Evolutionary conservation across 2,888 invertebrate species (phyloP).

Genomic region (Stegana nigrithorax): DNA sequence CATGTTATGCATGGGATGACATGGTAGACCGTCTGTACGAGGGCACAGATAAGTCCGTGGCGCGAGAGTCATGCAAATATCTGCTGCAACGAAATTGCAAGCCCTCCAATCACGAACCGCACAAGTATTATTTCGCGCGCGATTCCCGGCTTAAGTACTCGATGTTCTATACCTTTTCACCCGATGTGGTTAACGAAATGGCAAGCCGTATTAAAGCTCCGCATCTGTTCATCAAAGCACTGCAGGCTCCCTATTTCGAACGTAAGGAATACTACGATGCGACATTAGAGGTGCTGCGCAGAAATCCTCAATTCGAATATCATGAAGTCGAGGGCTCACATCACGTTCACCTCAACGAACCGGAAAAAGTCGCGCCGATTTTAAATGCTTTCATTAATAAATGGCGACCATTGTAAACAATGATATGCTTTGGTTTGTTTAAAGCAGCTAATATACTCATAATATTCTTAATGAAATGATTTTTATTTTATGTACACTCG

Average conservation of each 20-base stretch:
- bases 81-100: slow-evolving; percentile 72
- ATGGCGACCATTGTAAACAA: slow-evolving; percentile 62
- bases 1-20: slow-evolving; percentile 74
- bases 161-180: slow-evolving; percentile 50
- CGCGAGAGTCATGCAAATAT: slow-evolving; percentile 71
- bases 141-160: slow-evolving; percentile 74
- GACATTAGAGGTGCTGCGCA: slow-evolving; percentile 71
- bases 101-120: slow-evolving; percentile 71
- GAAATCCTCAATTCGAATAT: slow-evolving; percentile 72
- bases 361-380: slow-evolving; percentile 72
- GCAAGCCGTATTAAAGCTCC: slow-evolving; percentile 74
- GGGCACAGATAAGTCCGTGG: slow-evolving; percentile 73
- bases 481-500: too few relatives aligned
- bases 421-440: not conserved
- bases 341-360: slow-evolving; percentile 80
- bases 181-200: slow-evolving; percentile 71
- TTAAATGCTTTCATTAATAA: slow-evolving; percentile 72
- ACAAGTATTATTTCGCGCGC: slow-evolving; percentile 74
- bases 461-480: too few relatives aligned
- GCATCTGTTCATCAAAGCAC: slow-evolving; percentile 74
- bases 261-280: slow-evolving; percentile 72
- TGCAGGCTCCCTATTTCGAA: slow-evolving; percentile 71
- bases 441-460: too few relatives aligned
- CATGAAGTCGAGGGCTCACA: slow-evolving; percentile 77
- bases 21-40: slow-evolving; percentile 72